Evolutionary conservation across 92 coral and sea anemone genomes (phyloP).

Genomic region (Porites lobata): DNA sequence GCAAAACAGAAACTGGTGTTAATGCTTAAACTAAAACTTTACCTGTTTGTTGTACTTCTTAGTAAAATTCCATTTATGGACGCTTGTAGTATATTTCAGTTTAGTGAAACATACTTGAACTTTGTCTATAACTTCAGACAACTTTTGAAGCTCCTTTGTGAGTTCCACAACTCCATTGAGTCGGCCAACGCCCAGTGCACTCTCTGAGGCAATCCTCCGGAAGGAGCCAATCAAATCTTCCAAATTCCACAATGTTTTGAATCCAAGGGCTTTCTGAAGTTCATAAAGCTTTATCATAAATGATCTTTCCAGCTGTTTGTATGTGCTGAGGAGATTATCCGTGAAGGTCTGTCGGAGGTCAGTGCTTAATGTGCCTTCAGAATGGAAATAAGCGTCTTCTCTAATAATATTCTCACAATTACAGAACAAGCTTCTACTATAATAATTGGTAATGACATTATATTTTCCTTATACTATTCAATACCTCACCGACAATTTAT

Average conservation of each 20-base stretch:
- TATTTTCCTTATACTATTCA: too few relatives aligned
- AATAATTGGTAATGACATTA: too few relatives aligned
- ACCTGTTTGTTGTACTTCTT: neutral
- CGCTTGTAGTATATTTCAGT: neutral
- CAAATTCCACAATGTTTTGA: neutral
- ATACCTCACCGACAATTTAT: too few relatives aligned
- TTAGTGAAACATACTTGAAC: neutral
- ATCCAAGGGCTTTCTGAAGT: neutral
- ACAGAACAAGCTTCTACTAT: too few relatives aligned
- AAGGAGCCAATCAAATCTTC: neutral
- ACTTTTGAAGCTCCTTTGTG: neutral
- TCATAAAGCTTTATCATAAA: neutral
- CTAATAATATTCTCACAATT: too few relatives aligned
- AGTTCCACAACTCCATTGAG: neutral
- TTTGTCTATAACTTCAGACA: neutral
- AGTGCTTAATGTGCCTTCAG: neutral
- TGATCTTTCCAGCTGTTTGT: neutral
- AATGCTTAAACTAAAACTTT: too few relatives aligned
- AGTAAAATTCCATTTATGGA: neutral
- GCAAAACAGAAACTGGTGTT: too few relatives aligned
- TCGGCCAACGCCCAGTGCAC: neutral
- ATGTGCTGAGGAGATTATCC: slow-evolving; percentile 3
- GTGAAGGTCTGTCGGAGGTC: neutral
- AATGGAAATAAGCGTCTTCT: too few relatives aligned
- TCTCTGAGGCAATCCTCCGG: neutral